phyloP scores from a whole-genome alignment of 1,140 invertebrate species.

The Tetranychus cinnabarinus region DNA sequence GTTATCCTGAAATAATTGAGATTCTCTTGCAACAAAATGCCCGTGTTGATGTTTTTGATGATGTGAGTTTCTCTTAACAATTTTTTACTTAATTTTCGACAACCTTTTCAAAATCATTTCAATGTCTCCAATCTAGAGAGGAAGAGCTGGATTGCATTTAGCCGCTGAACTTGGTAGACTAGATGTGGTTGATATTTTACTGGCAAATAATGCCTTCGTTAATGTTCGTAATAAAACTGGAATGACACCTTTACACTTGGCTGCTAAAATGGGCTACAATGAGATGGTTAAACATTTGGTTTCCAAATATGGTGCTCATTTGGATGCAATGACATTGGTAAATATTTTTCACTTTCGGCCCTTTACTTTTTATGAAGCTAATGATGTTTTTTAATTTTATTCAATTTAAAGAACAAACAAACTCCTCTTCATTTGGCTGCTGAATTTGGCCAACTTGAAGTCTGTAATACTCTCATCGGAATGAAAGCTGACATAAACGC shows the following conservation, averaged over 20 bases:
- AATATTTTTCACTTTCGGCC: constrained; percentile 15
- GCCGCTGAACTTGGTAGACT: constrained; percentile 75
- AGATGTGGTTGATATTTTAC: constrained; percentile 73
- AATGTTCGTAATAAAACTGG: constrained; percentile 70
- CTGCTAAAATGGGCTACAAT: constrained; percentile 87
- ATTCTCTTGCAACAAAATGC: constrained; percentile 44
- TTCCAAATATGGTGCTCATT: constrained; percentile 32
- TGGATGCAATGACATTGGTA: constrained; percentile 18
- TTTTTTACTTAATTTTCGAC: background rate
- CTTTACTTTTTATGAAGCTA: background rate
- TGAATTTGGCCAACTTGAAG: constrained; percentile 76
- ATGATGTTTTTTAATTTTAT: background rate
- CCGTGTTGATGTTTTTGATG: constrained; percentile 93
- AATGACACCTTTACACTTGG: constrained; percentile 82
- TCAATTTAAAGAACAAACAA: constrained; percentile 23
- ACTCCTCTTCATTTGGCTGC: constrained; percentile 39
- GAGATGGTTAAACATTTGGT: constrained; percentile 78
- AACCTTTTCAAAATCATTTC: background rate
- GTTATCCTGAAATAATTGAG: constrained; percentile 31
- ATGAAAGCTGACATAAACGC: constrained; percentile 89
- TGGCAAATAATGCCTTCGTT: constrained; percentile 91
- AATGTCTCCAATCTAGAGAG: constrained; percentile 55
- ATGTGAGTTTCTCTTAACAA: constrained; percentile 28
- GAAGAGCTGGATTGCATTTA: constrained; percentile 76
- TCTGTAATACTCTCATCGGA: constrained; percentile 75